Conservation (phyloP, 92 coral and sea anemone genomes). For the Scolanthus callimorphus region DNA sequence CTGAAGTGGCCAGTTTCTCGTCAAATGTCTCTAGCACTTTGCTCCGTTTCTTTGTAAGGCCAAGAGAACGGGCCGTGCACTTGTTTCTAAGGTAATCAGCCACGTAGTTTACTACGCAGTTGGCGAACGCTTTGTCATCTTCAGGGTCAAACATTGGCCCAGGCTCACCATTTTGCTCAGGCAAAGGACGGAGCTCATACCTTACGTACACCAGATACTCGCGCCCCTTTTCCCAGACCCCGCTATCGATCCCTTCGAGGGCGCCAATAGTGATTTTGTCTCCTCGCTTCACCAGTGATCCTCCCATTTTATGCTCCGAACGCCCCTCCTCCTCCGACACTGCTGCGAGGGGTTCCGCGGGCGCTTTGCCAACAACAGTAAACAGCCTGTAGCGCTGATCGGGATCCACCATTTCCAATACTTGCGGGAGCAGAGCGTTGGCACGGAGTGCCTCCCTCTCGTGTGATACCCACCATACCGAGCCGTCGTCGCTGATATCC, state of each 20-base stretch:
- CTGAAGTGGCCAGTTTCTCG: constrained; percentile 24
- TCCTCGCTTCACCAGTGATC: constrained; percentile 9
- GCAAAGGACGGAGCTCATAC: constrained; percentile 37
- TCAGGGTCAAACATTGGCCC: constrained; percentile 28
- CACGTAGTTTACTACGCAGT: constrained; percentile 33
- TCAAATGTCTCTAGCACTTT: constrained; percentile 9
- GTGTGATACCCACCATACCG: constrained; percentile 25
- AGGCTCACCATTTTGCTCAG: constrained; percentile 20
- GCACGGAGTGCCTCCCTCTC: constrained; percentile 11
- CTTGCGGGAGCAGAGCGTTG: not conserved
- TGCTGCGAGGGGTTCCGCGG: constrained; percentile 21
- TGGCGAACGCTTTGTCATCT: constrained; percentile 2
- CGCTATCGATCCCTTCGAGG: constrained; percentile 24
- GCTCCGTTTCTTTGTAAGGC: constrained; percentile 27
- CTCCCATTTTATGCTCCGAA: constrained; percentile 12
- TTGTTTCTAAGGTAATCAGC: constrained; percentile 15
- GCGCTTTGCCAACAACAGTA: constrained; percentile 6
- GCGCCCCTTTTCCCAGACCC: constrained; percentile 8
- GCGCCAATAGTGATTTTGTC: constrained; percentile 23
- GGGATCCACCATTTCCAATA: not conserved
- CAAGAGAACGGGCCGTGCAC: constrained; percentile 18
- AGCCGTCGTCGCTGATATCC: constrained; percentile 15
- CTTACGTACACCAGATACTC: constrained; percentile 11
- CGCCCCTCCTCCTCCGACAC: constrained; percentile 25
- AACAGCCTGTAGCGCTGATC: constrained; percentile 13